Percentiles rank a stretch among this genome's conserved stretches.
These are phyloP conservation scores for Agapornis roseicollis DNA, from an alignment of 2,113 vertebrate species.

Conservation along the genomic window DNA sequence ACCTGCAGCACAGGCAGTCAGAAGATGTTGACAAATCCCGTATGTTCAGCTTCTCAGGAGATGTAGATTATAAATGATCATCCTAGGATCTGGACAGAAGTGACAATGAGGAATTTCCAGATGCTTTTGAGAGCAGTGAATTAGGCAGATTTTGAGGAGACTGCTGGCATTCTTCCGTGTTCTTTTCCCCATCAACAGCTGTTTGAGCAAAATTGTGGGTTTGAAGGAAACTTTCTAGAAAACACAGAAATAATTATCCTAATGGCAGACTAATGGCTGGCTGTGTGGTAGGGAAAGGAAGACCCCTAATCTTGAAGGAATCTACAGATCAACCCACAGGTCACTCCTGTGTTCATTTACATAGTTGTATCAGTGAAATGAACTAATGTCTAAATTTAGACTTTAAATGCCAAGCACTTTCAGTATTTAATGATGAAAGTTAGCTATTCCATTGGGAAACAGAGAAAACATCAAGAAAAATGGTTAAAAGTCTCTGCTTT, in stretches of 20 bases:
- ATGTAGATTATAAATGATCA: background rate
- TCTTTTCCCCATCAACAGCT: background rate
- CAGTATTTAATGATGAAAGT: background rate
- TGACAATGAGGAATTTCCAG: background rate
- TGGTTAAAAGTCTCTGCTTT: background rate
- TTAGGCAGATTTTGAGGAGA: background rate
- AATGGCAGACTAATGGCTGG: background rate
- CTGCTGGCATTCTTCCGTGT: background rate
- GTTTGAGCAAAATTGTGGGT: background rate
- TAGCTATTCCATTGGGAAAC: background rate
- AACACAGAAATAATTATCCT: background rate
- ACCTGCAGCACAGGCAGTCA: background rate
- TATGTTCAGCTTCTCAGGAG: conserved; percentile 11
- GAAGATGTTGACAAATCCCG: conserved; percentile 22
- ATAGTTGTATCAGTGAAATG: background rate
- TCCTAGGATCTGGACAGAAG: background rate
- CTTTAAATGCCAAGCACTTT: background rate
- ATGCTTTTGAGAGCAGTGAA: background rate
- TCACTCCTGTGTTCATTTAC: background rate
- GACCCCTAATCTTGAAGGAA: background rate
- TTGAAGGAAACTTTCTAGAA: background rate
- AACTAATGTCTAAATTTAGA: background rate
- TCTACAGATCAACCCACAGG: background rate
- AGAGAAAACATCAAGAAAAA: background rate
- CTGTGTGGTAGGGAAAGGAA: background rate